Evolutionary conservation across 2,888 invertebrate species (phyloP).

Genomic region (Lymantria monacha): DNA sequence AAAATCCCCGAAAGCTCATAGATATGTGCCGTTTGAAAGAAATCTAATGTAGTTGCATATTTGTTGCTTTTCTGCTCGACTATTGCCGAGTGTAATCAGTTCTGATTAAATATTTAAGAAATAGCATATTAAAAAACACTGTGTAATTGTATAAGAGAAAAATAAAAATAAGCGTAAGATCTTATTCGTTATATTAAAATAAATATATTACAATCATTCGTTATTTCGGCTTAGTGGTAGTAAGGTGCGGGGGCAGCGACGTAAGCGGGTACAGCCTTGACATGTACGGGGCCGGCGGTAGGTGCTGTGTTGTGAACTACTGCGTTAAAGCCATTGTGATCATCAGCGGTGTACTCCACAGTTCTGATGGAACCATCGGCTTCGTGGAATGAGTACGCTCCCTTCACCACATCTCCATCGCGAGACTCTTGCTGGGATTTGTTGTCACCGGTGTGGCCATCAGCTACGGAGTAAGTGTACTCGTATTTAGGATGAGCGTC

Average conservation of each 20-base stretch:
- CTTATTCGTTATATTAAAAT: no score
- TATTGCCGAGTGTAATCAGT: no score
- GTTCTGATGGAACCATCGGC: constrained; percentile 75
- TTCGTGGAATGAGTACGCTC: constrained; percentile 73
- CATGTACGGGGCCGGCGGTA: constrained; percentile 26
- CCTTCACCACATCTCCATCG: constrained; percentile 76
- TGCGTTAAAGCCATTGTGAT: constrained; percentile 56
- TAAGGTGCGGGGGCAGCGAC: constrained; percentile 27
- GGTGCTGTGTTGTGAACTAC: constrained; percentile 47
- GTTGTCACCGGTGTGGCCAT: constrained; percentile 22
- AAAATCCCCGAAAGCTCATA: no score
- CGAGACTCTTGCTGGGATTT: constrained; percentile 39
- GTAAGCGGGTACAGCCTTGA: neutral
- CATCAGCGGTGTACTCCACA: constrained; percentile 61
- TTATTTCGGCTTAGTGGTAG: constrained; percentile 11
- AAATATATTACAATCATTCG: no score
- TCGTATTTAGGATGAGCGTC: constrained; percentile 52
- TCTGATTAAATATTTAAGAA: no score
- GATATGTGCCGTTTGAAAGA: no score
- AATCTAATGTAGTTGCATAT: no score
- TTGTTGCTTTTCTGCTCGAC: no score
- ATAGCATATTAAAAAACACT: no score
- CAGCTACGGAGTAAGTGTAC: constrained; percentile 75
- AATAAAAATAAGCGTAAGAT: no score
- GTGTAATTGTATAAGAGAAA: no score